phyloP scores from a whole-genome alignment of 2,888 invertebrate species.

The Drosophila meridiana region DNA sequence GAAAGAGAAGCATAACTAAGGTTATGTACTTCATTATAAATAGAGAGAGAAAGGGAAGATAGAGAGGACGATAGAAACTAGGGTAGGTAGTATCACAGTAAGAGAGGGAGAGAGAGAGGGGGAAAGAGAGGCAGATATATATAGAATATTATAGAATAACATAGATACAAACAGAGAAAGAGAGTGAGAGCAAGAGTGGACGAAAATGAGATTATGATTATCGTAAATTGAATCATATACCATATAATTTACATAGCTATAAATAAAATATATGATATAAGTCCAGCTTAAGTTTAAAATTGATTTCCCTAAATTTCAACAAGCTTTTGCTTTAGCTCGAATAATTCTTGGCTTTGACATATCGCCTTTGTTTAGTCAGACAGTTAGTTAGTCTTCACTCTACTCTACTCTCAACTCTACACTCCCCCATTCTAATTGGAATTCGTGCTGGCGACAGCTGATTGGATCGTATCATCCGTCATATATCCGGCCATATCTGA shows the following conservation, averaged over 20 bases:
- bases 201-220: too few species aligned
- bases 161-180: too few species aligned
- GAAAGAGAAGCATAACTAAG: too few species aligned
- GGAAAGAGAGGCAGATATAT: background rate
- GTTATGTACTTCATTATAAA: background rate
- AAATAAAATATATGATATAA: background rate
- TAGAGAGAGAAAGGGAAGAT: background rate
- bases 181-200: background rate
- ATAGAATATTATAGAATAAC: too few species aligned
- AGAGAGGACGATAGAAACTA: background rate
- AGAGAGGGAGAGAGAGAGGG: background rate
- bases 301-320: background rate
- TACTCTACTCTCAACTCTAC: too few species aligned
- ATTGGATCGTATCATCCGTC: background rate
- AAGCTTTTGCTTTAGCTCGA: background rate
- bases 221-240: too few species aligned
- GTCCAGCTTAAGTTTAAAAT: too few species aligned
- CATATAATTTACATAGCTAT: too few species aligned
- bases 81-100: too few species aligned
- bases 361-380: background rate
- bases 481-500: background rate
- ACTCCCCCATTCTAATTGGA: background rate
- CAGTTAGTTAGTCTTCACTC: background rate
- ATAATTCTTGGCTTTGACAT: background rate
- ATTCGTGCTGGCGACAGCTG: slow-evolving; percentile 1